Conservation (phyloP, 2,113 vertebrate species). For the Hypocryptadius cinnamomeus region DNA sequence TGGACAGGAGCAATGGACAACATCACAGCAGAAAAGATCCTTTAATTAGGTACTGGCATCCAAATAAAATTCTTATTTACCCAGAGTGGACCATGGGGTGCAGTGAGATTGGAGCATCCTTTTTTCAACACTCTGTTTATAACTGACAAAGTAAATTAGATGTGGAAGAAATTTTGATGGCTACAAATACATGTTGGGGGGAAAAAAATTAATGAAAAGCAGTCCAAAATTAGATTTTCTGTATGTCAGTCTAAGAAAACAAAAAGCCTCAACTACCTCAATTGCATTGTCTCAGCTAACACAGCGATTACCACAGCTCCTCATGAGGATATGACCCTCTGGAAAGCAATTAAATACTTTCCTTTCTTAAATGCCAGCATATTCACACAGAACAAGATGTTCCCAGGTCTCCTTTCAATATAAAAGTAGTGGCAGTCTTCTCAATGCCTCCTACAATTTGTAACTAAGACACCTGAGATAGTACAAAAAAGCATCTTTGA, state of each 20-base stretch:
- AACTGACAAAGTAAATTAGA: background rate
- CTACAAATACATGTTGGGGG: background rate
- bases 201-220: background rate
- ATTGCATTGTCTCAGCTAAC: background rate
- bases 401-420: background rate
- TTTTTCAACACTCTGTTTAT: background rate
- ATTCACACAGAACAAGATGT: background rate
- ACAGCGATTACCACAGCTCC: background rate
- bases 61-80: background rate
- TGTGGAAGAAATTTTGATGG: background rate
- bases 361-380: background rate
- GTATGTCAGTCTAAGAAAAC: background rate
- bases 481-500: background rate
- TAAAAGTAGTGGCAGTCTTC: background rate
- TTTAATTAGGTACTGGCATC: background rate
- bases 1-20: background rate
- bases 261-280: background rate
- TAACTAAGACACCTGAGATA: background rate
- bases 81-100: background rate
- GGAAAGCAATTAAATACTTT: background rate
- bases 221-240: background rate
- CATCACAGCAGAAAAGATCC: background rate
- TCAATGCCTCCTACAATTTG: background rate
- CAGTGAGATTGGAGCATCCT: background rate
- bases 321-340: background rate